Evolutionary conservation across 2,113 vertebrate species (phyloP).

Genomic region (Macheiramphus alcinus): DNA sequence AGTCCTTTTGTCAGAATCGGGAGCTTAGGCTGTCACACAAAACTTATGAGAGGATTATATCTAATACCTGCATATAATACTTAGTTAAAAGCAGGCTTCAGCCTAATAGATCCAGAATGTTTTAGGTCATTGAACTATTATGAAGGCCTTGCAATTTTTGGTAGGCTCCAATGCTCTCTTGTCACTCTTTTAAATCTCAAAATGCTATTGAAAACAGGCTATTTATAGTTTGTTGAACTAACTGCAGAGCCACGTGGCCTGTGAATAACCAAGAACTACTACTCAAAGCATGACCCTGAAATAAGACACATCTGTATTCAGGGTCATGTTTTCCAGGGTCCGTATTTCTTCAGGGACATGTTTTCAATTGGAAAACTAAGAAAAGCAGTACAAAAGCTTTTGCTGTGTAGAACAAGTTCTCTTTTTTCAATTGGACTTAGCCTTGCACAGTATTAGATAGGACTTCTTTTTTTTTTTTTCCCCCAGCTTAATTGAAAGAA

Average conservation of each 20-base stretch:
- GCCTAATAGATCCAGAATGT: background rate
- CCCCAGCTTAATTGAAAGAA: background rate
- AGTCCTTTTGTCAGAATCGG: background rate
- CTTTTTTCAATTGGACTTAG: background rate
- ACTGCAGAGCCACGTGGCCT: background rate
- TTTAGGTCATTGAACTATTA: background rate
- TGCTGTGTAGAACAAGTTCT: background rate
- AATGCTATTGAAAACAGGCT: background rate
- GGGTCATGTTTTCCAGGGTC: background rate
- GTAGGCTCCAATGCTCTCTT: background rate
- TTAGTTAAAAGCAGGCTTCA: background rate
- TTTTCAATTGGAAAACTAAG: background rate
- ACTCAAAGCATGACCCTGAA: background rate
- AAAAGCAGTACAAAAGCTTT: background rate
- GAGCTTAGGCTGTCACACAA: background rate
- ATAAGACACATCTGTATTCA: background rate
- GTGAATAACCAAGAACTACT: background rate
- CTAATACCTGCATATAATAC: background rate
- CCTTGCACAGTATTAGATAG: background rate
- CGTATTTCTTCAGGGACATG: background rate
- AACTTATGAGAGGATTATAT: background rate
- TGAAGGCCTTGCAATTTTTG: background rate
- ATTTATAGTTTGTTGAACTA: background rate
- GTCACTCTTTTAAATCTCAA: background rate
- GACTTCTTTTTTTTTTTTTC: background rate